These are phyloP conservation scores for Tridacna crocea DNA, from an alignment of 2,888 invertebrate genomes.

Conservation along the genomic window DNA sequence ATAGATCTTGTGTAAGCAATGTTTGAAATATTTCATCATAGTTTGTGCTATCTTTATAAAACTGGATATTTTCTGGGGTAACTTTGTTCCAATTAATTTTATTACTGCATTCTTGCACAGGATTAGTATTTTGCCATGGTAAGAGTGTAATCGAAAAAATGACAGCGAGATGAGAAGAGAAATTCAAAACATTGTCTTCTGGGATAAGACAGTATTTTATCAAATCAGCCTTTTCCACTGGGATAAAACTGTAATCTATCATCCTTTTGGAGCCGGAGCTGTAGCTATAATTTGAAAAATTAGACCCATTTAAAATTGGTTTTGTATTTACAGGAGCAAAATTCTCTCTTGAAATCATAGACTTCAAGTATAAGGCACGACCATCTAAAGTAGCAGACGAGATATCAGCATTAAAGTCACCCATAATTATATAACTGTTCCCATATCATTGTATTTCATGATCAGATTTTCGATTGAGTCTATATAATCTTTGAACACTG, in stretches of 20 bases:
- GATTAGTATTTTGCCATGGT: background rate
- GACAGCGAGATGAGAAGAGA: conserved; percentile 14
- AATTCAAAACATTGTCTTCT: conserved; percentile 15
- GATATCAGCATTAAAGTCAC: conserved; percentile 21
- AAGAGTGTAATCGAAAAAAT: background rate
- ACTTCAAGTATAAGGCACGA: background rate
- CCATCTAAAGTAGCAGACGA: background rate
- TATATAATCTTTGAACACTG: background rate
- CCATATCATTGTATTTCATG: conserved; percentile 5
- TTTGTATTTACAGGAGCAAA: background rate
- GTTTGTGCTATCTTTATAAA: background rate
- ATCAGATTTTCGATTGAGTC: conserved; percentile 25
- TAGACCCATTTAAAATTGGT: background rate
- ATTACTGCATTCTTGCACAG: background rate
- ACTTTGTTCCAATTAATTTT: conserved; percentile 6
- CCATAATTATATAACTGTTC: conserved; percentile 12
- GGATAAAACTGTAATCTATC: conserved; percentile 19
- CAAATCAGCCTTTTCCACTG: background rate
- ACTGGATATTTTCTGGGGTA: background rate
- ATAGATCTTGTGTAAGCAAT: background rate
- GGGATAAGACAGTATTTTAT: background rate
- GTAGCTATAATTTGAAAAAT: conserved; percentile 7
- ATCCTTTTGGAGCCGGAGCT: background rate
- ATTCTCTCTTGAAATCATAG: background rate
- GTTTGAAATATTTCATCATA: background rate